A percentile compares a stretch with the other conserved stretches of the same genome.
Conservation (phyloP, 2,797 vertebrate species). For the Bradypus variegatus region DNA sequence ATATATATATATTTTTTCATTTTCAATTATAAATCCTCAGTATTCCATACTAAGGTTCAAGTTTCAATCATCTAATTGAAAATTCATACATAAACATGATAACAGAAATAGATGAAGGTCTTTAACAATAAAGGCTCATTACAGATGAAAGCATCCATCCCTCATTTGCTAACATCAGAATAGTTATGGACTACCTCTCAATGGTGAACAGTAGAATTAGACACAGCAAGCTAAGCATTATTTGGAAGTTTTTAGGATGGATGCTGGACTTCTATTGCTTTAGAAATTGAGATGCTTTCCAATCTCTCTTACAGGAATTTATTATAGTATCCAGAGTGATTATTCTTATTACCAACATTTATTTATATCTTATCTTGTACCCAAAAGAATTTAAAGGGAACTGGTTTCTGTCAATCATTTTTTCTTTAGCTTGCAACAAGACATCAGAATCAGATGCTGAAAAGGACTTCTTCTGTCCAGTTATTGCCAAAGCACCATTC, state of each 20-base stretch:
- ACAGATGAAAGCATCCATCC: neutral
- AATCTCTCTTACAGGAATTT: neutral
- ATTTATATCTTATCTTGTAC: neutral
- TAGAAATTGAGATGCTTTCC: neutral
- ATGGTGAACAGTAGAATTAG: neutral
- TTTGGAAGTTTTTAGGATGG: neutral
- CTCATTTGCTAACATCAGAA: neutral
- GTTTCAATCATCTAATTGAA: conserved; percentile 5
- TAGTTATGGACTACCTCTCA: neutral
- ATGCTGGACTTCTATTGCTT: conserved; percentile 38
- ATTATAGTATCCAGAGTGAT: neutral
- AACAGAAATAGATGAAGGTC: neutral
- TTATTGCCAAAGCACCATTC: conserved; percentile 36
- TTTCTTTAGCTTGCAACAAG: neutral
- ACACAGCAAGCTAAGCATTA: neutral
- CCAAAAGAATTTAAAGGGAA: neutral
- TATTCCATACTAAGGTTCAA: conserved; percentile 21
- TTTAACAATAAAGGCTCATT: neutral
- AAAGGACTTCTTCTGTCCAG: neutral
- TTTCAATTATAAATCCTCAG: conserved; percentile 22
- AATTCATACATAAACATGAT: neutral
- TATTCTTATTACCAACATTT: neutral
- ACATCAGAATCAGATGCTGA: neutral
- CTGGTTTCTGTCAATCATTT: neutral
- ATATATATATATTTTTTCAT: neutral